Base-by-base conservation (phyloP, 2,797 vertebrate species). In the Argentina silus region DNA sequence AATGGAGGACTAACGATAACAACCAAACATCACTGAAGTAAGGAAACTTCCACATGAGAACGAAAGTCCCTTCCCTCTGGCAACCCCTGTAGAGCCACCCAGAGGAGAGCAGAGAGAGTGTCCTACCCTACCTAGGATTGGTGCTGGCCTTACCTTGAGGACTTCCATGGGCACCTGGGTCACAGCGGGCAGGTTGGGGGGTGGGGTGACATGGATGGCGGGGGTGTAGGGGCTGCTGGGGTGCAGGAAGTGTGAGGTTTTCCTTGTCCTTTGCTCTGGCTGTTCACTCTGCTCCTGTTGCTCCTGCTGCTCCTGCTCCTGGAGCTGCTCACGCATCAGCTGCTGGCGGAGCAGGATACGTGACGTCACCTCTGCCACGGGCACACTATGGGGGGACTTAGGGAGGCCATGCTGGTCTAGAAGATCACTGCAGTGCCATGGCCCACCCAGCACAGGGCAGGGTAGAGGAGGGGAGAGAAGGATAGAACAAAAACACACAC, bases 111-210 rank as follows among this genome's bases (percentile, higher is more conserved):
- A 47, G 63, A 70, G 17, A 3, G 62, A 11, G 43, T 64, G 17
- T 44, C 62, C 43, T 17, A 47, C 7, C 43, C 10, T 11, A 17
- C 19, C 45, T 48, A 44, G 44, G 19, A 47, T 36, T 74, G n/a
- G 10, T 0, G 57, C 5, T 44, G 15, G 53, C 15, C 84, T 3
- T 95, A 97, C 96, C 96, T 97, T 96, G 84, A 96, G 91, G 85
- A 96, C 91, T 90, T 96, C 94, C 94, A 95, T 95, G 82, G 94
- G 93, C 55, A 90, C 91, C 88, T 92, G 93, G 78, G 91, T 91
- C 85, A 90, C 88, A 0, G 92, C 87, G 74, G 94, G 89, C 75
- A 88, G 92, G 86, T 88, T 84, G 76, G 74, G 17, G 75, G 92
- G 90, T 74, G 90, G 89, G 7, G 90, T 93, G 86, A 95, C 92